These are phyloP conservation scores for Diorhabda carinulata DNA, from an alignment of 1,140 invertebrate species.

Conservation along the genomic window DNA sequence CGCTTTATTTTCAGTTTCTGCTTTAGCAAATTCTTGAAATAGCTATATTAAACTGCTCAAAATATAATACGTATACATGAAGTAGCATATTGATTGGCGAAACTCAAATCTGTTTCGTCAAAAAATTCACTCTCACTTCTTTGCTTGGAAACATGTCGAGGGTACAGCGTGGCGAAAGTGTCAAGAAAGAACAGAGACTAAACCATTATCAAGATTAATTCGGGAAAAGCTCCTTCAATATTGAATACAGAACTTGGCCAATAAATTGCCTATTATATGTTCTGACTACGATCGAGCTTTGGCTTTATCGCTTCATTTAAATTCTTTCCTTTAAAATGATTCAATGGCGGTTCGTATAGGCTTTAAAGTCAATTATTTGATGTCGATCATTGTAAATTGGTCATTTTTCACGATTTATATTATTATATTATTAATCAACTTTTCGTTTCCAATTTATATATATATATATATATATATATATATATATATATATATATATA, in stretches of 20 bases:
- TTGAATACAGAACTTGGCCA: neutral
- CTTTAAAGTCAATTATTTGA: too few relatives aligned
- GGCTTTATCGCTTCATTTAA: neutral
- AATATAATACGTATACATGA: neutral
- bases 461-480: too few relatives aligned
- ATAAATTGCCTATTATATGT: constrained; percentile 3
- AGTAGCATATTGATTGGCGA: neutral
- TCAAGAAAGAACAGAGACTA: constrained; percentile 2
- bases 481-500: too few relatives aligned
- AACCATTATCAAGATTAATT: constrained; percentile 3
- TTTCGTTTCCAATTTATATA: too few relatives aligned
- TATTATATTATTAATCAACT: too few relatives aligned
- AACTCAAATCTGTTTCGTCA: neutral
- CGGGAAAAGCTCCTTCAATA: neutral
- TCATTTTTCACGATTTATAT: too few relatives aligned
- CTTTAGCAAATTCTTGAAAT: neutral
- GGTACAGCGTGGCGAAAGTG: neutral
- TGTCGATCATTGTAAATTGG: too few relatives aligned
- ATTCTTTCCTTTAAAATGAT: neutral
- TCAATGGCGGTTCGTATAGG: neutral
- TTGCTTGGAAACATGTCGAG: neutral
- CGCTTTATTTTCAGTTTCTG: too few relatives aligned
- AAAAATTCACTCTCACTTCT: neutral
- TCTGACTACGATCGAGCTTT: neutral
- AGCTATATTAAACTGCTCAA: neutral